Conservation (phyloP, 2,797 vertebrate genomes). For the Syngnathus acus region DNA sequence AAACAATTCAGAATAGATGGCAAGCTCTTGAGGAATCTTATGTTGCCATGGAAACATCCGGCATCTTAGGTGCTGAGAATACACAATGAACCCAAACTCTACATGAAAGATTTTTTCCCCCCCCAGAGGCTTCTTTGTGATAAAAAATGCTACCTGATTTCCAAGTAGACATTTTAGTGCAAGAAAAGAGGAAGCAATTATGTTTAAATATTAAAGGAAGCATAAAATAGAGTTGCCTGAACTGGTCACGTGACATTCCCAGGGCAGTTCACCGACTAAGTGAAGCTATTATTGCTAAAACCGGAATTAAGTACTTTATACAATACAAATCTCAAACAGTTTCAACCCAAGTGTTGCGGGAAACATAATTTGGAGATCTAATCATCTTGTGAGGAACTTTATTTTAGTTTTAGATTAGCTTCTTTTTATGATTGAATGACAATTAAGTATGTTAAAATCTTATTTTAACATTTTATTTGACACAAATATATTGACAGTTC, state of each 20-base stretch:
- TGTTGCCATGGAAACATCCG: constrained; percentile 3
- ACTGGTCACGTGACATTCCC: neutral
- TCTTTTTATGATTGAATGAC: too few relatives aligned
- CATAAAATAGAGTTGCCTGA: neutral
- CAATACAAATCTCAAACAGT: too few relatives aligned
- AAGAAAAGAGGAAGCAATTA: neutral
- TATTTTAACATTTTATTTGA: too few relatives aligned
- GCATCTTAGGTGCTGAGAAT: neutral
- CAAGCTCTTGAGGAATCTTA: constrained; percentile 5
- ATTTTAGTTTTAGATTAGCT: too few relatives aligned
- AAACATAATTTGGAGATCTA: neutral
- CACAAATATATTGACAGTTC: too few relatives aligned
- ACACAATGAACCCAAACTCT: neutral
- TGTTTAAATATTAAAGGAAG: neutral
- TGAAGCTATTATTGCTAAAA: too few relatives aligned
- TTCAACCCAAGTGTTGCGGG: neutral
- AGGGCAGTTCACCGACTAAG: too few relatives aligned
- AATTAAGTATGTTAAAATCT: too few relatives aligned
- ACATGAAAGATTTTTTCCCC: too few relatives aligned
- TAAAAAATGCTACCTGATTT: neutral
- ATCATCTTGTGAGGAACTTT: too few relatives aligned
- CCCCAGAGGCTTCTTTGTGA: neutral
- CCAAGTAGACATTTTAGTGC: neutral
- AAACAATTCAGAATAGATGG: constrained; percentile 7
- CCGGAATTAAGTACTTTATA: too few relatives aligned